Conservation (phyloP, 2,888 invertebrate genomes). For the Cephus rjabovi region DNA sequence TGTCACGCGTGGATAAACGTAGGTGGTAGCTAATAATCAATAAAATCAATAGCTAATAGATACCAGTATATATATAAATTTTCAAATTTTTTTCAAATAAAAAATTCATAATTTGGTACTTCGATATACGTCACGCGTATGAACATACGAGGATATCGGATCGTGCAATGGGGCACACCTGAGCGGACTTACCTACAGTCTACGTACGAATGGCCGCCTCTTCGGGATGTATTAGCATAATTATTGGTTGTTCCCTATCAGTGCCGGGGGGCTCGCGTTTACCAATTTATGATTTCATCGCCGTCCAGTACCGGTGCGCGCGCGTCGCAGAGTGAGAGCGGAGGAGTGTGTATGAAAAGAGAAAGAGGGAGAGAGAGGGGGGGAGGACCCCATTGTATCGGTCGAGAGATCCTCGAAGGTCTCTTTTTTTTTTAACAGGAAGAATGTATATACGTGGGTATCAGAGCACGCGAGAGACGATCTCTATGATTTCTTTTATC, state of each 20-base stretch:
- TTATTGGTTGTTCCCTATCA: constrained; percentile 62
- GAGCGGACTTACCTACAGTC: constrained; percentile 26
- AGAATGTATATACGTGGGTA: background rate
- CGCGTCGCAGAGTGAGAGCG: background rate
- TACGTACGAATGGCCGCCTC: constrained; percentile 52
- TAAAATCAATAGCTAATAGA: background rate
- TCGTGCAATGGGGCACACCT: background rate
- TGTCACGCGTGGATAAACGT: background rate
- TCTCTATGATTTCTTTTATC: background rate
- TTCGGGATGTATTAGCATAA: constrained; percentile 60
- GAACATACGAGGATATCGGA: background rate
- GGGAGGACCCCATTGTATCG: background rate
- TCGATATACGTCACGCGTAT: background rate
- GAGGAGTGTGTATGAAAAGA: background rate
- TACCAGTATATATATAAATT: background rate
- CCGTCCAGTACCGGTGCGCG: constrained; percentile 31
- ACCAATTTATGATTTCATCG: constrained; percentile 63
- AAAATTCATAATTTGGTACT: background rate
- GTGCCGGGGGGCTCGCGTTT: constrained; percentile 59
- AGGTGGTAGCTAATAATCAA: background rate
- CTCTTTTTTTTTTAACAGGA: background rate
- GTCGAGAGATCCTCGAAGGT: background rate
- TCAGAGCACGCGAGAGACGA: background rate
- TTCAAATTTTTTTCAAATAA: too few species aligned
- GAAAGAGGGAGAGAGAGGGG: background rate